These are phyloP conservation scores for Mizuhopecten yessoensis DNA, from an alignment of 1,140 invertebrate species.

Conservation along the genomic window DNA sequence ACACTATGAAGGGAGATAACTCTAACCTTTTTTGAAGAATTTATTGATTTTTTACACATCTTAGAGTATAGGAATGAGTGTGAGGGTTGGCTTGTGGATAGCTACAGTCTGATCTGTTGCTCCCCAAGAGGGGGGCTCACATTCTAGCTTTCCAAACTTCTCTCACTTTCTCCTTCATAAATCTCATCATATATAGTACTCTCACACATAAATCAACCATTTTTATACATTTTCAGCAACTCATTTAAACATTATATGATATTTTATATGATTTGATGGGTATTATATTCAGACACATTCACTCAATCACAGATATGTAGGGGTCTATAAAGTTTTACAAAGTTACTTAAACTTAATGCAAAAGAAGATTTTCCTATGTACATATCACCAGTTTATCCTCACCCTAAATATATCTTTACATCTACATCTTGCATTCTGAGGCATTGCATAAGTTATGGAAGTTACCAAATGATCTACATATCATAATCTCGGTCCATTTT, in stretches of 20 bases:
- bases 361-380: slow-evolving; percentile 7
- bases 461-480: neutral
- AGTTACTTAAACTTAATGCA: slow-evolving; percentile 35
- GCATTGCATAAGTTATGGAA: slow-evolving; percentile 4
- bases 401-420: neutral
- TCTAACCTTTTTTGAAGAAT: slow-evolving; percentile 33
- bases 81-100: slow-evolving; percentile 29
- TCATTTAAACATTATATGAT: neutral
- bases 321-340: neutral
- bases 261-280: slow-evolving; percentile 12
- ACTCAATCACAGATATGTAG: slow-evolving; percentile 38
- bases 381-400: neutral
- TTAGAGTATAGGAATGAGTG: slow-evolving; percentile 32
- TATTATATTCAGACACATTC: neutral
- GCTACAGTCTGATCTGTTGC: slow-evolving; percentile 1
- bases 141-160: neutral
- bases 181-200: slow-evolving; percentile 12
- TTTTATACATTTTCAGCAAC: neutral
- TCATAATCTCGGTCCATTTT: neutral
- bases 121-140: slow-evolving; percentile 29
- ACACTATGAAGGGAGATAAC: slow-evolving; percentile 37
- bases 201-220: neutral
- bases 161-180: neutral
- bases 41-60: slow-evolving; percentile 35
- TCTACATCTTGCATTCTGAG: neutral